Conservation (phyloP, 2,797 vertebrate species). For the Amblyraja radiata region DNA sequence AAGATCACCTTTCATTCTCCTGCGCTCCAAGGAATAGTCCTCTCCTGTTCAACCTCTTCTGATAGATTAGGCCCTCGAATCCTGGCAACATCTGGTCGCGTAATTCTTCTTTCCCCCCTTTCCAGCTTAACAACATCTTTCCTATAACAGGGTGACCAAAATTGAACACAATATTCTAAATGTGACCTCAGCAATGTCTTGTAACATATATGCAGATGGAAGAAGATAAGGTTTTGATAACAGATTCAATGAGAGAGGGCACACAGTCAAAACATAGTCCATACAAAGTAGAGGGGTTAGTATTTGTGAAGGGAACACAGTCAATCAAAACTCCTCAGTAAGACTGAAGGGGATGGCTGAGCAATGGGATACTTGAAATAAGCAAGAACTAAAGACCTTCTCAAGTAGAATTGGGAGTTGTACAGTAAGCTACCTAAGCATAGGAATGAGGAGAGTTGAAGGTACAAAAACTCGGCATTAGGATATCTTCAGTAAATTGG, state of each 20-base stretch:
- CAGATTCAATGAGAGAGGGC: background rate
- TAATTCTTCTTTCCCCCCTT: no score
- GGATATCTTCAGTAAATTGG: background rate
- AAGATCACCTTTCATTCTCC: no score
- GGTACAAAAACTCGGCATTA: background rate
- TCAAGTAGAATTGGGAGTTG: background rate
- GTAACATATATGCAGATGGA: background rate
- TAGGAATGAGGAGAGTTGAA: background rate
- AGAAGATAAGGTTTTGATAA: background rate
- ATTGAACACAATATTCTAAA: no score
- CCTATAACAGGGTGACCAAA: no score
- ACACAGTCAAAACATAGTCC: background rate
- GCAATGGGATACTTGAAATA: no score
- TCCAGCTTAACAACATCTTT: no score
- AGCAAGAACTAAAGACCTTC: background rate
- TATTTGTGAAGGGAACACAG: background rate
- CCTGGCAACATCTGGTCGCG: no score
- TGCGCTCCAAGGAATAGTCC: no score
- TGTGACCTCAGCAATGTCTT: no score
- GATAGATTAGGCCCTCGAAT: no score
- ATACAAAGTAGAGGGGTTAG: background rate
- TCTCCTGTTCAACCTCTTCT: no score
- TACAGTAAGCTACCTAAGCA: background rate
- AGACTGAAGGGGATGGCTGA: background rate
- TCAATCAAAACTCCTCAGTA: background rate